Percentiles rank a stretch among this genome's conserved stretches.
phyloP scores from a whole-genome alignment of 1,140 invertebrate genomes.

The Rhagoletis pomonella region DNA sequence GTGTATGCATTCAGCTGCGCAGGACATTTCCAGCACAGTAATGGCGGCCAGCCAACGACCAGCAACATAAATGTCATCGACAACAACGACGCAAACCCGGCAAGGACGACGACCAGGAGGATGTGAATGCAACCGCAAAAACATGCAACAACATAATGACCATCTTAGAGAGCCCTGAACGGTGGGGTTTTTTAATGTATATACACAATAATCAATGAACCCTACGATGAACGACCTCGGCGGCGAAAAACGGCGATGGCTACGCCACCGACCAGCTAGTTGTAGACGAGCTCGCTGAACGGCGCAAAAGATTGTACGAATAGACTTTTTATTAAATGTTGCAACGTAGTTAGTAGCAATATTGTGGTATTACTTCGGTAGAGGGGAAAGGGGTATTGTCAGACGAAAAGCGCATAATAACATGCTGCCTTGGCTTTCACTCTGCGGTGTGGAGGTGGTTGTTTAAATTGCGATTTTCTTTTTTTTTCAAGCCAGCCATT shows the following conservation, averaged over 20 bases:
- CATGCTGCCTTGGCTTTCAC: too few relatives aligned
- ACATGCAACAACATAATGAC: neutral
- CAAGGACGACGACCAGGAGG: neutral
- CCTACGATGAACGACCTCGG: slow-evolving; percentile 33
- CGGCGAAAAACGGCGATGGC: neutral
- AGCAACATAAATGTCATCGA: neutral
- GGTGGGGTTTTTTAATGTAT: neutral
- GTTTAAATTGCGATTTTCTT: neutral
- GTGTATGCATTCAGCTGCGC: neutral
- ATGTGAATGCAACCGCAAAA: slow-evolving; percentile 20
- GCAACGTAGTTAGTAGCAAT: neutral
- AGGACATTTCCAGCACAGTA: slow-evolving; percentile 24
- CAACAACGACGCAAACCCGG: neutral
- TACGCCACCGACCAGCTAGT: neutral
- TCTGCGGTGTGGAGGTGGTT: too few relatives aligned
- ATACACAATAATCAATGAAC: slow-evolving; percentile 48
- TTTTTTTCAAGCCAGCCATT: neutral
- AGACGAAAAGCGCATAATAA: too few relatives aligned
- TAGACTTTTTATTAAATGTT: neutral
- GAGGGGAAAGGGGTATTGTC: too few relatives aligned
- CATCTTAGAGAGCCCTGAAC: neutral
- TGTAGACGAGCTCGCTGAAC: neutral
- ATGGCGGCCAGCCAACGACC: slow-evolving; percentile 7
- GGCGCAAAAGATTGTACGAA: slow-evolving; percentile 3
- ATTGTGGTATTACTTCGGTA: neutral